A percentile compares a stretch with the other conserved stretches of the same genome.
Evolutionary conservation across 1,140 invertebrate genomes (phyloP).

Genomic region (Zaprionus vittiger): DNA sequence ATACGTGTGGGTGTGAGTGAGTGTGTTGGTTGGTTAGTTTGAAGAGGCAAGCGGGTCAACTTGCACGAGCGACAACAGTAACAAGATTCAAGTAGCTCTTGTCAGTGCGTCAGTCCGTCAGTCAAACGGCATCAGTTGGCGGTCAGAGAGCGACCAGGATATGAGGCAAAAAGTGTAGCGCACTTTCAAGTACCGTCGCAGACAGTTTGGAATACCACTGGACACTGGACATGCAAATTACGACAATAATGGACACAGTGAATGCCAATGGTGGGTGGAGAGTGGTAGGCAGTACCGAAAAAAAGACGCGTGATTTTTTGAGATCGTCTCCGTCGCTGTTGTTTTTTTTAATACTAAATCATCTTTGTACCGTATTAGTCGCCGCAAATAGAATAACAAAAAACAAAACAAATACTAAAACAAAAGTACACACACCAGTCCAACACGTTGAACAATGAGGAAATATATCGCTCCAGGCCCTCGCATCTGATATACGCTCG

Average conservation of each 20-base stretch:
- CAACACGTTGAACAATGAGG: conserved; percentile 4
- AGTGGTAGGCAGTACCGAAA: not conserved
- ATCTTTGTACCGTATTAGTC: not conserved
- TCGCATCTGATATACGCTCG: not conserved
- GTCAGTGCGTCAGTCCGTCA: conserved; percentile 30
- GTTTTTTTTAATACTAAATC: not conserved
- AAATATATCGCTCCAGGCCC: not conserved
- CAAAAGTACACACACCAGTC: not conserved
- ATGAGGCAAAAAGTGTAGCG: conserved; percentile 26
- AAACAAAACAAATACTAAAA: not conserved
- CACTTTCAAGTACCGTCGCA: conserved; percentile 27
- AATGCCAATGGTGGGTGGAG: not conserved
- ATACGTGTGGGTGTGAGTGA: conserved; percentile 21
- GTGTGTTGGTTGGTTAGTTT: conserved; percentile 51
- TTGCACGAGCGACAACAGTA: conserved; percentile 50
- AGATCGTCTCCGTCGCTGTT: no score
- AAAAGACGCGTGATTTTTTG: no score
- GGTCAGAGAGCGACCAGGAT: conserved; percentile 25
- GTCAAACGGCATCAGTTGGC: conserved; percentile 38
- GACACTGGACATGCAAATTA: conserved; percentile 24
- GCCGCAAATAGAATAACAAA: conserved; percentile 7
- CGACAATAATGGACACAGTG: conserved; percentile 3
- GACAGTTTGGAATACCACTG: conserved; percentile 17
- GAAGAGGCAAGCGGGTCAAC: conserved; percentile 46
- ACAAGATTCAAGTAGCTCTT: conserved; percentile 64